Base-by-base conservation (phyloP, 2,888 invertebrate genomes). In the Eudasyphora cyanicolor region DNA sequence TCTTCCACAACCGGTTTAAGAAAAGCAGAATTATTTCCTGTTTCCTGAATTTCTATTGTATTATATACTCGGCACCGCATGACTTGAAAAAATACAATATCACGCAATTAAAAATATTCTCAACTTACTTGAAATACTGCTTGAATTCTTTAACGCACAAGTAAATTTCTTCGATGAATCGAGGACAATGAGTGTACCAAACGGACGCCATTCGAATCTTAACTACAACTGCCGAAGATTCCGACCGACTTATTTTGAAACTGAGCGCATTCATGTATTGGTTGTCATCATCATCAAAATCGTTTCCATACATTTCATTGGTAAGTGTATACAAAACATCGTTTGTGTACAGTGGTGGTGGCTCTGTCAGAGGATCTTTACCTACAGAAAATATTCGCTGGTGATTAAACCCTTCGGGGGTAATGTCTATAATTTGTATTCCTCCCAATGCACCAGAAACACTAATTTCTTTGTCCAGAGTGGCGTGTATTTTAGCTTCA, bases 111-210 rank as follows among this genome's bases (percentile, higher is more conserved):
- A n/a, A n/a, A n/a, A n/a, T n/a, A n/a, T n/a, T n/a, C n/a, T n/a
- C n/a, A 35, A 87, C 90, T 87, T 86, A 92, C 92, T 90, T 91
- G 0, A 92, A 85, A 79, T 98, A 98, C 90, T 97, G 96, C 90
- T 97, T 96, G 92, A 98, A 98, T 92, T 98, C 97, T 14, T 96
- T 95, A 12, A 97, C 96, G 91, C 98, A 98, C 49, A 96, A 96
- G 88, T 96, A 95, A 82, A 98, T 93, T 91, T 98, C 98, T 38
- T 95, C 94, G 76, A 98, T 93, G 89, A 98, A 95, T 86, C 95
- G 94, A 0, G 97, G 96, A 73, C 97, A 97, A 92, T 99, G 98
- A 3, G 97, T 97, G 93, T 98, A 98, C 94, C 97, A 97, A 79
- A 98, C 96, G 45, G 97, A 97, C 0, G 97, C 98, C 95, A 98